Conservation (phyloP, 2,888 invertebrate species). For the Drosophila subquinaria region DNA sequence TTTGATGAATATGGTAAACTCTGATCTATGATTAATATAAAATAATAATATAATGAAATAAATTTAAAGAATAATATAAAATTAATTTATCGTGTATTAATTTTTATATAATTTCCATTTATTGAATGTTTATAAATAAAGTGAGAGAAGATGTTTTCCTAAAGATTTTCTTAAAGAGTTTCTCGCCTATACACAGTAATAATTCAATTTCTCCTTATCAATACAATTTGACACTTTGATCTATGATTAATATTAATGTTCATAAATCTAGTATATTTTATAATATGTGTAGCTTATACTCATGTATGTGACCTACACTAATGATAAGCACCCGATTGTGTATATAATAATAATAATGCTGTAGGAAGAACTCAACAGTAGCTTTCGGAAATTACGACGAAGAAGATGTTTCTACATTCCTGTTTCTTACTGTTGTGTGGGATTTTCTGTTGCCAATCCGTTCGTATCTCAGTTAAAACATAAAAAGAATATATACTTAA, state of each 20-base stretch:
- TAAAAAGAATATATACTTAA: not conserved
- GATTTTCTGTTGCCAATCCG: slow-evolving; percentile 4
- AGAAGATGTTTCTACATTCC: slow-evolving; percentile 4
- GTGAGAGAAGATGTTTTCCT: not conserved
- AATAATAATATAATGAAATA: too few relatives aligned
- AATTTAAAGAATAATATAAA: too few relatives aligned
- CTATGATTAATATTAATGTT: slow-evolving; percentile 5
- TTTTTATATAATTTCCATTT: too few relatives aligned
- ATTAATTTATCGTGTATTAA: too few relatives aligned
- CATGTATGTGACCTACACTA: not conserved
- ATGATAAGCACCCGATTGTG: slow-evolving; percentile 24
- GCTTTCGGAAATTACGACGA: not conserved
- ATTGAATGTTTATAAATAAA: too few relatives aligned
- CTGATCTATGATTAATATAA: too few relatives aligned
- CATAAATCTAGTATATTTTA: not conserved
- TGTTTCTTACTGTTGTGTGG: not conserved
- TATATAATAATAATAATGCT: not conserved
- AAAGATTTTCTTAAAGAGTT: not conserved
- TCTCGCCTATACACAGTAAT: not conserved
- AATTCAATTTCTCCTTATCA: not conserved
- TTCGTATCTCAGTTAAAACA: not conserved
- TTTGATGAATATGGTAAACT: too few relatives aligned
- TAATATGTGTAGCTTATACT: slow-evolving; percentile 1
- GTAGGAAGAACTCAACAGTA: slow-evolving; percentile 1
- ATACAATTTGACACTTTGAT: not conserved